These are phyloP conservation scores for Sapajus apella DNA, from an alignment of 2,113 vertebrate species.

Conservation along the genomic window DNA sequence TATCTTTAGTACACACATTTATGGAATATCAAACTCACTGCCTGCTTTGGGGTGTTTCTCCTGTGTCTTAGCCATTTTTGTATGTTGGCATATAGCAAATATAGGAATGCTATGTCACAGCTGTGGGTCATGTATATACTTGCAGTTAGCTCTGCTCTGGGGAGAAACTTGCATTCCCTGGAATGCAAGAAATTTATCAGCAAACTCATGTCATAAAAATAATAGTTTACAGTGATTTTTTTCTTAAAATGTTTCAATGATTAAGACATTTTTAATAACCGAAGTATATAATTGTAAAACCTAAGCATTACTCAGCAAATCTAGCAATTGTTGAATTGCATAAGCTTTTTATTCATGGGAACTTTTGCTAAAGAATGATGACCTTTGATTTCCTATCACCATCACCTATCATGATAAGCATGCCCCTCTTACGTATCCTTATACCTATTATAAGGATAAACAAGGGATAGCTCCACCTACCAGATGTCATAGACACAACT, in stretches of 20 bases:
- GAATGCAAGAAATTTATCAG: background rate
- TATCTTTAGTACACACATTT: background rate
- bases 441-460: background rate
- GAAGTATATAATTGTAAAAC: background rate
- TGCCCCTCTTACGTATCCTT: background rate
- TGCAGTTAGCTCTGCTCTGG: background rate
- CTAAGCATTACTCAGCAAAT: constrained; percentile 37
- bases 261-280: background rate
- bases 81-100: background rate
- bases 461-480: background rate
- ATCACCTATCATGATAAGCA: background rate
- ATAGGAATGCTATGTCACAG: background rate
- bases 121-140: background rate
- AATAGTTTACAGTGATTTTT: background rate
- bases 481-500: background rate
- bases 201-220: constrained; percentile 24
- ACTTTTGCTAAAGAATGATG: constrained; percentile 16
- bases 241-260: background rate
- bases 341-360: background rate
- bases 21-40: background rate
- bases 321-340: background rate
- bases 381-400: background rate
- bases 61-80: constrained; percentile 15
- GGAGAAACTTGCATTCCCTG: background rate
- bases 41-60: background rate